These are phyloP conservation scores for Lucilia sericata DNA, from an alignment of 1,140 invertebrate genomes.

Conservation along the genomic window DNA sequence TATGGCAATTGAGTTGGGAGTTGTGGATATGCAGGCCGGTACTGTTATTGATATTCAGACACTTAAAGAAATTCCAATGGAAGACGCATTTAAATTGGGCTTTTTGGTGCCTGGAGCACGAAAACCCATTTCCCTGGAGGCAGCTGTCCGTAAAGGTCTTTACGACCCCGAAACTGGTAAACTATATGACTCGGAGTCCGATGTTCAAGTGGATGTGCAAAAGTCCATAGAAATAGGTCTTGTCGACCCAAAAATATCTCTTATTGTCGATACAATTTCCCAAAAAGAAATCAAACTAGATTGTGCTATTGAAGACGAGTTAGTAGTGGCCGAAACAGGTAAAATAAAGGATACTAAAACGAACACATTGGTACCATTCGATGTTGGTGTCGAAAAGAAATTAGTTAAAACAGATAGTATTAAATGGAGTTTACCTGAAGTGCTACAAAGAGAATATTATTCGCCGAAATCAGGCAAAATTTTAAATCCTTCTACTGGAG, in stretches of 20 bases:
- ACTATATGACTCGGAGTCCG: constrained; percentile 79
- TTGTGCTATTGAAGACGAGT: constrained; percentile 75
- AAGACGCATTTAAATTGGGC: constrained; percentile 78
- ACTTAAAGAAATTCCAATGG: constrained; percentile 76
- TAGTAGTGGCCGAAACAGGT: constrained; percentile 78
- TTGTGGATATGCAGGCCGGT: constrained; percentile 81
- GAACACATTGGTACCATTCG: constrained; percentile 75
- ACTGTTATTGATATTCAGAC: constrained; percentile 78
- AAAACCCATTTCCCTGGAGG: constrained; percentile 82
- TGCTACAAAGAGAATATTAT: constrained; percentile 85
- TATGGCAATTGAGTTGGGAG: constrained; percentile 81
- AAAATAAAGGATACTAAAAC: constrained; percentile 77
- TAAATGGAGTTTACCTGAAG: constrained; percentile 78
- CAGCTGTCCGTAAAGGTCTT: constrained; percentile 77
- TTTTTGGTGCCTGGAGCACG: constrained; percentile 75
- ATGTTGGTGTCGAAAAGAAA: constrained; percentile 77
- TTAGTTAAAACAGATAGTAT: constrained; percentile 79
- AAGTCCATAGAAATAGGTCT: constrained; percentile 84
- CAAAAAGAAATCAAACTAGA: constrained; percentile 77
- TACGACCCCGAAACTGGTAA: constrained; percentile 79
- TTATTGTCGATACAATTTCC: constrained; percentile 81
- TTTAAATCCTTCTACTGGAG: constrained; percentile 83
- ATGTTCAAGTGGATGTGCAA: constrained; percentile 77
- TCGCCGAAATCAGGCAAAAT: constrained; percentile 80
- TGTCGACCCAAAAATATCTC: constrained; percentile 85